Evolutionary conservation across 2,888 invertebrate genomes (phyloP), one percentile per base, ranked within the genome.

Genomic region (Xiphydria camelus): DNA sequence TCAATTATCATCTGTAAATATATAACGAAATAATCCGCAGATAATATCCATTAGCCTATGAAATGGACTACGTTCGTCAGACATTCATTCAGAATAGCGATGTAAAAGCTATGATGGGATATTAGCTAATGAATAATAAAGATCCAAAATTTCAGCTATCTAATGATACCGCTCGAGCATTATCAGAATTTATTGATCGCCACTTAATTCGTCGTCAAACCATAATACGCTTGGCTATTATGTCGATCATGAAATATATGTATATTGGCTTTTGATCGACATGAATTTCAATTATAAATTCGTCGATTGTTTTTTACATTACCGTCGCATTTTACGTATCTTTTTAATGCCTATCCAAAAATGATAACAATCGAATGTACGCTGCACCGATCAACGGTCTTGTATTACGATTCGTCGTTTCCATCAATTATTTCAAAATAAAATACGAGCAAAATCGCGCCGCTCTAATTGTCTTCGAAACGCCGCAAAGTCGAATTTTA

Each of bases 1-100:
- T 62, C 66, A 64, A 66, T 66, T 59, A 66, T 59, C 55, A 55
- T 63, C 63, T 56, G 59, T n/a, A n/a, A n/a, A n/a, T n/a, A n/a
- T 64, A 61, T 60, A 64, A 57, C 58, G 61, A 59, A 58, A 64
- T 64, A 66, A 64, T 66, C 54, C 49, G 41, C 23, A 42, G 52
- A 55, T 57, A 62, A 58, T 59, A 60, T 62, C 57, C 57, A 64
- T 66, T 61, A 64, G 57, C 53, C 55, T 53, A 57, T 66, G 57
- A 58, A 66, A 59, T 57, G 53, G 52, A 54, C 57, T 54, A 44
- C 33, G 41, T 45, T 39, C 48, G 26, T 26, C 14, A 26, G 14
- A 26, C 14, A 10, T 14, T 26, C 26, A 14, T 14, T 26, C 10
- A 10, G 6, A 26, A 14, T 14, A 10, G 26, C 10, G 3, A 26